Percentiles rank a stretch among this genome's conserved stretches.
These are phyloP conservation scores for Pitangus sulphuratus DNA, from an alignment of 2,797 vertebrate genomes.

Conservation along the genomic window DNA sequence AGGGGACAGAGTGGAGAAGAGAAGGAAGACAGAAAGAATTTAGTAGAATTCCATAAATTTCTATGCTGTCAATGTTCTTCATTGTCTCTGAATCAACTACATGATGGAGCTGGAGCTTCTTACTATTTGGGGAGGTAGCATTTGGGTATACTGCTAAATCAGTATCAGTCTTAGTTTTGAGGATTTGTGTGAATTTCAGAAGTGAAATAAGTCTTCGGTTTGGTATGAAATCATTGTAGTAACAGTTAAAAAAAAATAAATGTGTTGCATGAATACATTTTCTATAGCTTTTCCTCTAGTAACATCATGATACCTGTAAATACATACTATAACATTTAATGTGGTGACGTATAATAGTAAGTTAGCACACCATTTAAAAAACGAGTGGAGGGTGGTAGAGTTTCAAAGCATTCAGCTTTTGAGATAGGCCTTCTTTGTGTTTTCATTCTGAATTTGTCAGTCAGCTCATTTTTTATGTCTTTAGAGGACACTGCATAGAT, in stretches of 20 bases:
- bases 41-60: background rate
- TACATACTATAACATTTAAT: background rate
- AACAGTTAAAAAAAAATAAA: background rate
- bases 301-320: background rate
- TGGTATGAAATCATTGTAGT: background rate
- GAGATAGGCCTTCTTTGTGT: background rate
- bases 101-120: background rate
- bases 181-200: background rate
- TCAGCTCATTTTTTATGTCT: background rate
- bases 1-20: background rate
- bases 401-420: background rate
- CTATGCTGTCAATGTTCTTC: background rate
- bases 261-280: background rate
- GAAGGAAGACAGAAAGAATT: background rate
- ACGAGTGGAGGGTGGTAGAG: background rate
- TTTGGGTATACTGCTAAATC: background rate
- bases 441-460: background rate
- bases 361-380: background rate
- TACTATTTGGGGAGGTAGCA: background rate
- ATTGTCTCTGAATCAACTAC: background rate
- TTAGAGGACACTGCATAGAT: background rate
- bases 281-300: background rate
- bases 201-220: background rate
- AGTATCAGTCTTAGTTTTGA: background rate
- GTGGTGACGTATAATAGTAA: fast-evolving